A percentile compares a stretch with the other conserved stretches of the same genome.
Evolutionary conservation across 2,888 invertebrate species (phyloP).

Genomic region (Ichneumoninae sp.): DNA sequence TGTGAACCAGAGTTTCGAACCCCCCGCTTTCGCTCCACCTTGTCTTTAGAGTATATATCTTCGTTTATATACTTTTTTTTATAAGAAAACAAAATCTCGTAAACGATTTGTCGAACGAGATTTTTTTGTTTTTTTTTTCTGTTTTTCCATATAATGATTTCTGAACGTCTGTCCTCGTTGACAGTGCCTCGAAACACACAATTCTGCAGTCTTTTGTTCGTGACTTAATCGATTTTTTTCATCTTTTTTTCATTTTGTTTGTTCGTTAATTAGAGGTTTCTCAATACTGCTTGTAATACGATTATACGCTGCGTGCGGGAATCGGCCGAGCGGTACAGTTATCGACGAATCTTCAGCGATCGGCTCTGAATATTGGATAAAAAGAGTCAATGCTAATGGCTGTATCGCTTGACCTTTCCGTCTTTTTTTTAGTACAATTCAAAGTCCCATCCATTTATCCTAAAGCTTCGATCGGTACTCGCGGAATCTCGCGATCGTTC

Average conservation of each 20-base stretch:
- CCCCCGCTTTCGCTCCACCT: not conserved
- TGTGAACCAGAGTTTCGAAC: conserved; percentile 20
- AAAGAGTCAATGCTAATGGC: conserved; percentile 2
- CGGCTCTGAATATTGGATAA: conserved; percentile 10
- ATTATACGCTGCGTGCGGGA: conserved; percentile 73
- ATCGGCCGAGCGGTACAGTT: not conserved
- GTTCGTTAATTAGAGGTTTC: conserved; percentile 77
- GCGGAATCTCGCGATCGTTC: conserved; percentile 23
- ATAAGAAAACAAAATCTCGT: conserved; percentile 39
- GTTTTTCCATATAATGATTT: conserved; percentile 5
- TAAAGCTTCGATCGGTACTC: conserved; percentile 12
- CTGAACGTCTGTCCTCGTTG: not conserved
- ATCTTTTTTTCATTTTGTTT: conserved; percentile 57
- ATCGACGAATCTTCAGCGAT: conserved; percentile 57
- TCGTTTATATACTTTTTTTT: conserved; percentile 73
- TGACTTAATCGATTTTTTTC: conserved; percentile 19
- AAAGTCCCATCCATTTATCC: not conserved
- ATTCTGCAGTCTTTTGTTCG: conserved; percentile 59
- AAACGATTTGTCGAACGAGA: conserved; percentile 31
- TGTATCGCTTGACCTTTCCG: not conserved
- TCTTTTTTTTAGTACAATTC: conserved; percentile 1
- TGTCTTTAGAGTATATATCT: conserved; percentile 72
- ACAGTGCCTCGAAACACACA: conserved; percentile 44
- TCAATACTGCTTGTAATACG: conserved; percentile 84
- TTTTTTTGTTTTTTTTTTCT: not conserved